Base-by-base conservation (phyloP, 1,140 invertebrate genomes). In the Portunus trituberculatus region DNA sequence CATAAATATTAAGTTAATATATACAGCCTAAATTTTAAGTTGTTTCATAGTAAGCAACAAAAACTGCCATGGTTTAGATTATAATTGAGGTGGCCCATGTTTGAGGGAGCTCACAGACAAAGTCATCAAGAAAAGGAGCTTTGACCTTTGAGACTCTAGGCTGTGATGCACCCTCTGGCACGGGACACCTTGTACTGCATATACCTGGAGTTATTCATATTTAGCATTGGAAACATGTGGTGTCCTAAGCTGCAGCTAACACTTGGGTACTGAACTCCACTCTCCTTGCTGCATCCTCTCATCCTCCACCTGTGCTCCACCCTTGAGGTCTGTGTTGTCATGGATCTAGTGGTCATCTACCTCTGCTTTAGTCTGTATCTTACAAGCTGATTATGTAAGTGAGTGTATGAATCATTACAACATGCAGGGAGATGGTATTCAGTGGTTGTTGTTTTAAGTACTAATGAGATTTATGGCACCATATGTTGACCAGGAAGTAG, bases 21-120 rank as follows among this genome's bases (percentile, higher is more conserved):
- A 67, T n/a, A 67, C 32, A 39, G 31, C 29, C 16, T 76, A 82
- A 12, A 76, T 92, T 92, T 92, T 92, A 82, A 83, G 91, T 46
- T 91, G 52, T 46, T 46, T 89, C 25, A 45, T 48, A 29, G 32
- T 29, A 25, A 88, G 86, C 45, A 25, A 32, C 86, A 39, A 76
- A 59, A 76, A 93, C 92, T 93, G 83, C 92, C 92, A 88, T 93
- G 92, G 48, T 93, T 48, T 88, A 93, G 82, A 86, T 12, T 59
- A 59, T 59, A 59, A 12, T 1, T 39, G 39, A 39, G 39, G 39
- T 39, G 39, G 1, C 39, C 39, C 39, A 39, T 39, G 39, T 39
- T 39, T 39, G 39, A 39, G 39, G 39, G 39, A 39, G 39, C 39
- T 39, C 39, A 39, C 39, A 39, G 39, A 39, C 39, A 1, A 39